phyloP scores from a whole-genome alignment of 2,113 vertebrate species.

The Ceratotherium simum region DNA sequence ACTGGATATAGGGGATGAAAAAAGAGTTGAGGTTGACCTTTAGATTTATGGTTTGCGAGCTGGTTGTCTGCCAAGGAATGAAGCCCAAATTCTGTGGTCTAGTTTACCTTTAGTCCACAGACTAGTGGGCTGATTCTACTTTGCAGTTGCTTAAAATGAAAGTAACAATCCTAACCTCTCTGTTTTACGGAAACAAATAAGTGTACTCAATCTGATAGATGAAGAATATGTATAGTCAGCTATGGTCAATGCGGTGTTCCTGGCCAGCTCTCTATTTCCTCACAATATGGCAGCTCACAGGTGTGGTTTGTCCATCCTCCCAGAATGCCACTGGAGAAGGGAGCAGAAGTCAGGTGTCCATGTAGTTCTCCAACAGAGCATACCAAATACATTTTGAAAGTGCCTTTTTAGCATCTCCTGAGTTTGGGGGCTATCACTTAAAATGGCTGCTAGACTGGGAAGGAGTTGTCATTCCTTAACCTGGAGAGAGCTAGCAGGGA shows the following conservation, averaged over 20 bases:
- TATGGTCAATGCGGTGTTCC: neutral
- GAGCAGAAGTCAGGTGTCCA: neutral
- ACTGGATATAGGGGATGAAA: neutral
- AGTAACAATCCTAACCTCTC: neutral
- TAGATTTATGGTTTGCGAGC: conserved; percentile 5
- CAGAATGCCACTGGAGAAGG: neutral
- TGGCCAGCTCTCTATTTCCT: neutral
- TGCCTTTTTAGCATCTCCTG: neutral
- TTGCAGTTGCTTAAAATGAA: neutral
- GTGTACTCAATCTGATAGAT: neutral
- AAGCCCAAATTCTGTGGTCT: conserved; percentile 5
- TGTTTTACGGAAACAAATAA: neutral
- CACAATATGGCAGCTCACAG: neutral
- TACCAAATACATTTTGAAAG: neutral
- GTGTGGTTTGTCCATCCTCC: neutral
- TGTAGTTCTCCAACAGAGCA: neutral
- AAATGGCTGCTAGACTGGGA: neutral
- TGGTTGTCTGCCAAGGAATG: neutral
- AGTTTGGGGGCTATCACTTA: neutral
- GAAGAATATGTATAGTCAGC: neutral
- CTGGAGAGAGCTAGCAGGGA: neutral
- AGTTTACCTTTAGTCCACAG: neutral
- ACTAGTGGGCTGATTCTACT: neutral
- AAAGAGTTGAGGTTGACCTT: neutral
- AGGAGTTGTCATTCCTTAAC: neutral